These are phyloP conservation scores for Acomys russatus DNA, from an alignment of 2,797 vertebrate genomes.

Conservation along the genomic window DNA sequence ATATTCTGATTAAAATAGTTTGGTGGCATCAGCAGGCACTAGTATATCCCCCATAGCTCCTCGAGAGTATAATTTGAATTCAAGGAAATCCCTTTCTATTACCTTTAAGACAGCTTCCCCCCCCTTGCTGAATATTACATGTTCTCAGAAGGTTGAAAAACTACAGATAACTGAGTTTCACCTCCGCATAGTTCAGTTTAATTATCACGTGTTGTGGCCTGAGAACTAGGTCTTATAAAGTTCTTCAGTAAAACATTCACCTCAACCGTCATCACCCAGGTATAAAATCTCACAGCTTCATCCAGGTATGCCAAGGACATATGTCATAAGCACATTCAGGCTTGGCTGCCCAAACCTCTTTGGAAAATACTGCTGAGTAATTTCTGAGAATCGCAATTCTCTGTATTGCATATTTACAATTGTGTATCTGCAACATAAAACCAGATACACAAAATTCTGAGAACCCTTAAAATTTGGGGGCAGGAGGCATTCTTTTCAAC, in stretches of 20 bases:
- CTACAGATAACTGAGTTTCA: not conserved
- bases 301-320: accelerated
- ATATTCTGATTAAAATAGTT: not conserved
- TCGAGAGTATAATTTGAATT: not conserved
- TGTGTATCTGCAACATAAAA: too few species aligned
- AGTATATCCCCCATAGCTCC: not conserved
- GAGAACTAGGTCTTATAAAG: not conserved
- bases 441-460: too few species aligned
- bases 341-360: not conserved
- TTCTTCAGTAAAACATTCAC: not conserved
- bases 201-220: not conserved
- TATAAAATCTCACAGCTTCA: not conserved
- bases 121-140: not conserved
- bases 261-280: not conserved
- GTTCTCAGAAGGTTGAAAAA: not conserved
- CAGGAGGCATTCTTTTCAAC: not conserved
- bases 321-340: not conserved
- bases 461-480: not conserved
- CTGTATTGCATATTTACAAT: too few species aligned
- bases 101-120: not conserved
- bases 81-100: not conserved
- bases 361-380: not conserved
- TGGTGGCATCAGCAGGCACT: not conserved
- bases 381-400: not conserved
- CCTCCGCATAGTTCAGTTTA: not conserved